Evolutionary conservation across 2,113 vertebrate genomes (phyloP).

Genomic region (Chrysemys picta): DNA sequence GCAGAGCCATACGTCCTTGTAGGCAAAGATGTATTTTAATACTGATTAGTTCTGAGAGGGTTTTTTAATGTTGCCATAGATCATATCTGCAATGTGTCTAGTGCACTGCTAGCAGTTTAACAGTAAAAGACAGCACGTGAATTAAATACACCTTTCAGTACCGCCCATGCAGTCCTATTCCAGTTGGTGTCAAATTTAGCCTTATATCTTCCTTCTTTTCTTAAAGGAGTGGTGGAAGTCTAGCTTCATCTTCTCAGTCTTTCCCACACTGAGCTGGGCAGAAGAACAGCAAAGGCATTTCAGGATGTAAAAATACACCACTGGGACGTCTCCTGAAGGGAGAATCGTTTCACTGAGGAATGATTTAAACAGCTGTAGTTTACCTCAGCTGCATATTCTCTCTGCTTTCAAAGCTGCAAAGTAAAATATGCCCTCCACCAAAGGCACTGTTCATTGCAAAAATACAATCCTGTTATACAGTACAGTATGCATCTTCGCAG

Average conservation of each 20-base stretch:
- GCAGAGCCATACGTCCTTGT: neutral
- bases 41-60: neutral
- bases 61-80: neutral
- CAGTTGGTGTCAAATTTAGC: neutral
- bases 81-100: neutral
- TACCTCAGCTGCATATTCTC: slow-evolving; percentile 55
- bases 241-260: neutral
- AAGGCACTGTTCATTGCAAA: slow-evolving; percentile 41
- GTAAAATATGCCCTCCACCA: slow-evolving; percentile 34
- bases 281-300: slow-evolving; percentile 43
- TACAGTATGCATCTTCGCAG: slow-evolving; percentile 27
- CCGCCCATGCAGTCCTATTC: fast-evolving
- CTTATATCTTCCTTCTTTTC: neutral
- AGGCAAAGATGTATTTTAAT: neutral
- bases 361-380: slow-evolving; percentile 62
- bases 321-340: slow-evolving; percentile 7
- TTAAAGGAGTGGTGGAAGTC: slow-evolving; percentile 9
- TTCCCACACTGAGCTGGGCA: slow-evolving; percentile 37
- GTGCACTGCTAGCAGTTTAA: neutral
- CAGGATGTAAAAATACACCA: slow-evolving; percentile 39
- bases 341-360: slow-evolving; percentile 51
- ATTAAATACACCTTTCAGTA: neutral
- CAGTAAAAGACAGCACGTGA: neutral
- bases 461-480: slow-evolving; percentile 38
- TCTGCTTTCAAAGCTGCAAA: slow-evolving; percentile 49